Conservation (phyloP, 2,888 invertebrate genomes). For the Thera britannica region DNA sequence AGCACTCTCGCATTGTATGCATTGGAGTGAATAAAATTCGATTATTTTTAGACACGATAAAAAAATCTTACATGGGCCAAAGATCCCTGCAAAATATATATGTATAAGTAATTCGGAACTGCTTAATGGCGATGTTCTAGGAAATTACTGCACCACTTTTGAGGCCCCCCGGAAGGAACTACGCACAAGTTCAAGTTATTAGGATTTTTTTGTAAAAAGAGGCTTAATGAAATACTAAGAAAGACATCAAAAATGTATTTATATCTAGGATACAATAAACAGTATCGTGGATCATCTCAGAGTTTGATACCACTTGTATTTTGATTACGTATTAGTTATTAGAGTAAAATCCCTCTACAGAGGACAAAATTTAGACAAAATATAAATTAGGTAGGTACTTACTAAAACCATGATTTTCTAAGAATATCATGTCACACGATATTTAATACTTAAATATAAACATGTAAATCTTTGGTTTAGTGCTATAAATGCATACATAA, state of each 20-base stretch:
- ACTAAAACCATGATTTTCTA: constrained; percentile 29
- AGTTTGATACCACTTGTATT: constrained; percentile 23
- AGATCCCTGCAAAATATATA: too few relatives aligned
- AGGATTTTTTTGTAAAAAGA: not conserved
- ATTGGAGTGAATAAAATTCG: too few relatives aligned
- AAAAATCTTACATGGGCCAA: too few relatives aligned
- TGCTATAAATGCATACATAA: constrained; percentile 30
- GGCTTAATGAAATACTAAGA: constrained; percentile 13
- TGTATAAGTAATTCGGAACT: too few relatives aligned
- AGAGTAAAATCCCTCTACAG: constrained; percentile 31
- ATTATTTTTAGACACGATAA: too few relatives aligned
- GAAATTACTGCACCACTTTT: too few relatives aligned
- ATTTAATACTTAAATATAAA: constrained; percentile 30
- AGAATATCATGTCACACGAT: constrained; percentile 26
- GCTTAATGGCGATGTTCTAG: too few relatives aligned
- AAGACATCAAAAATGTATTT: constrained; percentile 33
- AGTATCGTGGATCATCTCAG: constrained; percentile 23
- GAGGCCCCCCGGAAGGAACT: too few relatives aligned
- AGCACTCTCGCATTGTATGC: not conserved
- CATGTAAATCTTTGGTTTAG: constrained; percentile 36
- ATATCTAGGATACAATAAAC: constrained; percentile 34
- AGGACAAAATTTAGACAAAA: constrained; percentile 32
- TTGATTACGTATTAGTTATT: constrained; percentile 18
- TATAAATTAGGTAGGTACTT: constrained; percentile 23
- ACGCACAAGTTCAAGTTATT: too few relatives aligned